Conservation (phyloP, 2,797 vertebrate genomes). For the Myripristis murdjan region DNA sequence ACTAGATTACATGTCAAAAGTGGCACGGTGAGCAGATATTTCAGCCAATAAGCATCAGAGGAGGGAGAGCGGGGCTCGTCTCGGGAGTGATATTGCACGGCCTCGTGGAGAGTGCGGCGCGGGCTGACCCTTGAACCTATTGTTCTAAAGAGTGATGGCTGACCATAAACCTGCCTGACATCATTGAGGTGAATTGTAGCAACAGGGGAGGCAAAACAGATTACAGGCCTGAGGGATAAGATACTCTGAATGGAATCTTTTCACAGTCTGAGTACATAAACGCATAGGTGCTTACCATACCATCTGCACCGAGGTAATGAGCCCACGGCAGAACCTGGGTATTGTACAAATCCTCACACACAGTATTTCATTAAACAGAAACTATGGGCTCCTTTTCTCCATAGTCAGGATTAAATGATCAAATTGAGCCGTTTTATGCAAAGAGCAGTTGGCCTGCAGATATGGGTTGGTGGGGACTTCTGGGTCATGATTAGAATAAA, state of each 20-base stretch:
- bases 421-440: constrained; percentile 21
- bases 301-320: constrained; percentile 38
- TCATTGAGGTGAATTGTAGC: constrained; percentile 72
- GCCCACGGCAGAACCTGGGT: constrained; percentile 14
- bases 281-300: constrained; percentile 36
- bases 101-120: constrained; percentile 37
- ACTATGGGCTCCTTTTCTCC: background rate
- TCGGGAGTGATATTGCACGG: constrained; percentile 64
- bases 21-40: constrained; percentile 77
- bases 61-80: constrained; percentile 42
- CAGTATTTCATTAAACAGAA: constrained; percentile 43
- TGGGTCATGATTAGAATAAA: constrained; percentile 25
- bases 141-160: constrained; percentile 81
- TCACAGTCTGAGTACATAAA: constrained; percentile 22
- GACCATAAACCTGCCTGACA: constrained; percentile 78
- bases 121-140: constrained; percentile 73
- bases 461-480: constrained; percentile 1
- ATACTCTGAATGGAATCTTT: constrained; percentile 47
- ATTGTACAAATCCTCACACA: constrained; percentile 51
- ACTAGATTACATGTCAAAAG: constrained; percentile 83
- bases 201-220: constrained; percentile 67
- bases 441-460: background rate
- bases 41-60: constrained; percentile 71
- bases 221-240: constrained; percentile 61
- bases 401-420: constrained; percentile 31